phyloP scores from a whole-genome alignment of 1,140 invertebrate genomes.

The Hestina assimilis region DNA sequence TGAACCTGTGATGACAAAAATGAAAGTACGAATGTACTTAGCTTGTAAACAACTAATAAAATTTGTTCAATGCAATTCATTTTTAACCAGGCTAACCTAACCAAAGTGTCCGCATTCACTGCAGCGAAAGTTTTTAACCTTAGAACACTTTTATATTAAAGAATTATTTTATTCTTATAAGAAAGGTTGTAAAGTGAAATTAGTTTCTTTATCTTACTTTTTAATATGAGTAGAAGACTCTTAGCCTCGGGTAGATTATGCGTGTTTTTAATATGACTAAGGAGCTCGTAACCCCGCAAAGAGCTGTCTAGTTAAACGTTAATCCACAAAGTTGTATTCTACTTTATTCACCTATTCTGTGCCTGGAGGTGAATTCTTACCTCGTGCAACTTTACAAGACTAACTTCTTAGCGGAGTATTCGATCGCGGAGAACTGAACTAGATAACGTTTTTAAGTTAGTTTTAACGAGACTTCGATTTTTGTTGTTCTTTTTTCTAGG shows the following conservation, averaged over 20 bases:
- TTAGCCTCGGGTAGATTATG: neutral
- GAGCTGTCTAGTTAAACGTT: slow-evolving; percentile 18
- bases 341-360: slow-evolving; percentile 40
- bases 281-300: neutral
- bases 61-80: no score
- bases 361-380: slow-evolving; percentile 31
- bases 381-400: slow-evolving; percentile 22
- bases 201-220: no score
- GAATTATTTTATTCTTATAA: no score
- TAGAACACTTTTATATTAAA: no score
- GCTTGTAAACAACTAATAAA: no score
- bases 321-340: slow-evolving; percentile 38
- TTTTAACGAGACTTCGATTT: slow-evolving; percentile 5
- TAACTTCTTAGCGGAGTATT: slow-evolving; percentile 34
- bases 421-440: slow-evolving; percentile 26
- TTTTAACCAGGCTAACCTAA: no score
- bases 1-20: no score
- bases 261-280: neutral
- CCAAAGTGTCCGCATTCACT: no score
- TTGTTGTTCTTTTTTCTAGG: slow-evolving; percentile 1
- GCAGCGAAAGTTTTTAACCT: no score
- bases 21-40: no score
- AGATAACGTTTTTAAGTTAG: slow-evolving; percentile 20
- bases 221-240: neutral
- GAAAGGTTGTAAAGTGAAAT: no score